phyloP scores from a whole-genome alignment of 2,797 vertebrate genomes.

The Loriculus beryllinus region DNA sequence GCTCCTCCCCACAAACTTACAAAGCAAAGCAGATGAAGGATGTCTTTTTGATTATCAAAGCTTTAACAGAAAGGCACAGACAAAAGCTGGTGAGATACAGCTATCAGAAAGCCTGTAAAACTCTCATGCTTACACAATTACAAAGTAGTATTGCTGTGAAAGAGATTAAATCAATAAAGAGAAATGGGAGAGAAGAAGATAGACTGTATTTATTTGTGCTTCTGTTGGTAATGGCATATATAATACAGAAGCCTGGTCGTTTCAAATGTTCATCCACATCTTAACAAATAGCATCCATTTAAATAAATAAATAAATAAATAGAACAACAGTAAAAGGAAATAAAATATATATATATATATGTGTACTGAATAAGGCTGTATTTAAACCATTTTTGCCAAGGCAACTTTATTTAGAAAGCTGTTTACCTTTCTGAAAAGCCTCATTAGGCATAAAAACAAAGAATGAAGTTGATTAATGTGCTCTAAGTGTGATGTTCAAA shows the following conservation, averaged over 20 bases:
- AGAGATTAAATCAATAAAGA: slow-evolving; percentile 34
- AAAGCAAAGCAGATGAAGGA: neutral
- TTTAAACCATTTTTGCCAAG: slow-evolving; percentile 72
- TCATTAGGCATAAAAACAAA: slow-evolving; percentile 82
- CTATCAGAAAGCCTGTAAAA: neutral
- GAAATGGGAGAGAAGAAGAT: neutral
- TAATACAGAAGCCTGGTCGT: neutral
- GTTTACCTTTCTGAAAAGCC: slow-evolving; percentile 79
- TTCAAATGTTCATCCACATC: slow-evolving; percentile 37
- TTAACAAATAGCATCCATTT: neutral
- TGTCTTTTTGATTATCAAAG: slow-evolving; percentile 13
- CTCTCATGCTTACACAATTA: slow-evolving; percentile 15
- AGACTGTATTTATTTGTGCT: slow-evolving; percentile 24
- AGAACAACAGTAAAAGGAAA: neutral
- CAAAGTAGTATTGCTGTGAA: neutral
- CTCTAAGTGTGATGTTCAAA: slow-evolving; percentile 79
- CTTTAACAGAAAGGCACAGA: neutral
- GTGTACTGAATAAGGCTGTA: neutral
- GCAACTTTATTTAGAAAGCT: slow-evolving; percentile 80
- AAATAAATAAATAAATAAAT: neutral
- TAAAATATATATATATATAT: neutral
- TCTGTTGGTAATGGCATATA: neutral
- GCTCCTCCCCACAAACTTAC: neutral
- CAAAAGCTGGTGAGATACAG: neutral
- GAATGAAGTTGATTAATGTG: slow-evolving; percentile 84